These are phyloP conservation scores for Clivina fossor DNA, from an alignment of 2,888 invertebrate genomes.

Conservation along the genomic window DNA sequence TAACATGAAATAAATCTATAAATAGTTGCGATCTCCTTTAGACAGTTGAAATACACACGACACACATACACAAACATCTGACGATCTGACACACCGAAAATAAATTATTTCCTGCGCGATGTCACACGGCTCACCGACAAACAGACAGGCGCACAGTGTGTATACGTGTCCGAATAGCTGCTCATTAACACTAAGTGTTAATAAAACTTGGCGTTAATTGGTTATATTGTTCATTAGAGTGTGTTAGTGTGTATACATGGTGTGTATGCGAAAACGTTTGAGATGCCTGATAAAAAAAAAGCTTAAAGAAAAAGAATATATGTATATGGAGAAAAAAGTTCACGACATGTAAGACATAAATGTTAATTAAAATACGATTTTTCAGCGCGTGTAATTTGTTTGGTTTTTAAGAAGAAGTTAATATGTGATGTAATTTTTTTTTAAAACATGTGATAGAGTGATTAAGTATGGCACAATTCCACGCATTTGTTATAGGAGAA, in stretches of 20 bases:
- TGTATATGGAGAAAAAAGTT: slow-evolving; percentile 5
- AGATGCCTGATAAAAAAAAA: slow-evolving; percentile 22
- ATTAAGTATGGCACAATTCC: slow-evolving; percentile 21
- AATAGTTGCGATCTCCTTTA: too few species aligned
- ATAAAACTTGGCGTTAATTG: slow-evolving; percentile 32
- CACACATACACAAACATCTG: too few species aligned
- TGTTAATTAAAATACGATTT: slow-evolving; percentile 33
- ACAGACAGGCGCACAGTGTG: slow-evolving; percentile 8
- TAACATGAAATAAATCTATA: too few species aligned
- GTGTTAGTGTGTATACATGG: neutral
- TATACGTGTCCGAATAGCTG: slow-evolving; percentile 20
- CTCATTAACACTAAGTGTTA: slow-evolving; percentile 30
- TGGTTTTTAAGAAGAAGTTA: slow-evolving; percentile 25
- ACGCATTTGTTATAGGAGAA: too few species aligned
- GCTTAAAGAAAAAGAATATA: too few species aligned
- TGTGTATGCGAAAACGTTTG: slow-evolving; percentile 15
- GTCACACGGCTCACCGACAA: slow-evolving; percentile 11
- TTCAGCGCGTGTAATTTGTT: slow-evolving; percentile 29
- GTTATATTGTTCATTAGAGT: slow-evolving; percentile 28
- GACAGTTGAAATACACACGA: too few species aligned
- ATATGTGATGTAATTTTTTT: slow-evolving; percentile 31
- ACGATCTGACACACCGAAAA: slow-evolving; percentile 23
- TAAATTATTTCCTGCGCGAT: slow-evolving; percentile 29
- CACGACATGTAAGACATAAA: slow-evolving; percentile 29
- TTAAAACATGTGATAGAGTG: slow-evolving; percentile 32